Percentiles rank a stretch among this genome's conserved stretches.
phyloP scores from a whole-genome alignment of 2,797 vertebrate genomes.

The Sebastes aleutianus region DNA sequence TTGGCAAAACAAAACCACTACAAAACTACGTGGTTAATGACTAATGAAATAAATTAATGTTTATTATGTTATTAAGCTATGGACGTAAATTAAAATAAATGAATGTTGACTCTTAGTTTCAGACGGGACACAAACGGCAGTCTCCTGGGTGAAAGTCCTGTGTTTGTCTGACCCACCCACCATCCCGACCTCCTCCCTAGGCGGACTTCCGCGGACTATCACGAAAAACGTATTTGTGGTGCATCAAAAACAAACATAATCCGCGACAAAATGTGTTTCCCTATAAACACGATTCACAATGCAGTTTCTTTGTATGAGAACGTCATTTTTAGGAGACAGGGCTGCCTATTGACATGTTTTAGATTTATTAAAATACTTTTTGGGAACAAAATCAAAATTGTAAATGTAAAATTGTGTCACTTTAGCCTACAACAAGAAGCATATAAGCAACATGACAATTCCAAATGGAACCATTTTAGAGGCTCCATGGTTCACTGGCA shows the following conservation, averaged over 20 bases:
- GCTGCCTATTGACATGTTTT: not conserved
- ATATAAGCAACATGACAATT: slow-evolving; percentile 12
- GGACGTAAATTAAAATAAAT: not conserved
- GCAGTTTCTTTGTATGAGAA: not conserved
- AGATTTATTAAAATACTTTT: not conserved
- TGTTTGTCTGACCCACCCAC: not conserved
- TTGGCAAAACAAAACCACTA: no score
- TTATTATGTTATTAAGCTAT: not conserved
- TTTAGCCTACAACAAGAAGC: not conserved
- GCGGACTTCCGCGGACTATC: not conserved
- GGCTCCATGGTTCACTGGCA: not conserved
- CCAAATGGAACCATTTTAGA: slow-evolving; percentile 12
- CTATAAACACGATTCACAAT: not conserved
- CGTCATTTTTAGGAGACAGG: not conserved
- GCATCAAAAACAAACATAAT: not conserved
- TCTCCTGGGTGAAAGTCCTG: not conserved
- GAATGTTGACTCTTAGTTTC: not conserved
- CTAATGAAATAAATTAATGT: not conserved
- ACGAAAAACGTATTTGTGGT: not conserved
- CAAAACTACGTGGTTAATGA: no score
- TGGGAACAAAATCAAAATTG: not conserved
- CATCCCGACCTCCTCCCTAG: no score
- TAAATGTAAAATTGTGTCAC: not conserved
- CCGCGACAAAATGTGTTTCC: not conserved
- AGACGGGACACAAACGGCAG: not conserved